A percentile compares a stretch with the other conserved stretches of the same genome.
Conservation (phyloP, 1,140 invertebrate species). For the Cydia amplana region DNA sequence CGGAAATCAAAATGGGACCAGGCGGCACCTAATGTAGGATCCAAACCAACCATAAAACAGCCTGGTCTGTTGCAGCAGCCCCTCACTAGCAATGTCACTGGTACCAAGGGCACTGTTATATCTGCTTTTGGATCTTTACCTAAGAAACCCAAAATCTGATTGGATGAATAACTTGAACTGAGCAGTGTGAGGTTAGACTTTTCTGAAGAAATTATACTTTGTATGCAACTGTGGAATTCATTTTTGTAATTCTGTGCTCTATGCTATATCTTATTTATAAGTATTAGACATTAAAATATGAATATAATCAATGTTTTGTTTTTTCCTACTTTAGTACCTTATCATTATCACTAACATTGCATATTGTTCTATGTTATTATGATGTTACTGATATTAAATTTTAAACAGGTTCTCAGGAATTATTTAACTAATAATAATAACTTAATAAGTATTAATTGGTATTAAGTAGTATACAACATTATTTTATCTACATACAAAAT, state of each 20-base stretch:
- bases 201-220: neutral
- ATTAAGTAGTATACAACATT: neutral
- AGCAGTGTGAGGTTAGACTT: constrained; percentile 14
- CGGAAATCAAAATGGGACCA: constrained; percentile 96
- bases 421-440: no score
- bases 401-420: no score
- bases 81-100: constrained; percentile 87
- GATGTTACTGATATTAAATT: no score
- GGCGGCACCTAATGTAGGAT: constrained; percentile 82
- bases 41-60: constrained; percentile 80
- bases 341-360: no score
- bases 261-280: neutral
- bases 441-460: no score
- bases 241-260: neutral
- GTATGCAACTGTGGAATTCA: neutral
- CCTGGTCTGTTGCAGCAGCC: constrained; percentile 83
- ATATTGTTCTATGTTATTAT: no score
- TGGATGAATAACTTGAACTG: constrained; percentile 34
- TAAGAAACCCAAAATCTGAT: constrained; percentile 84
- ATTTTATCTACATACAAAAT: neutral
- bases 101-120: constrained; percentile 92
- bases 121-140: constrained; percentile 93
- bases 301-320: neutral
- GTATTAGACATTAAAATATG: neutral
- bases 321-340: neutral